Conservation (phyloP, 2,113 vertebrate species). For the Cebus imitator region DNA sequence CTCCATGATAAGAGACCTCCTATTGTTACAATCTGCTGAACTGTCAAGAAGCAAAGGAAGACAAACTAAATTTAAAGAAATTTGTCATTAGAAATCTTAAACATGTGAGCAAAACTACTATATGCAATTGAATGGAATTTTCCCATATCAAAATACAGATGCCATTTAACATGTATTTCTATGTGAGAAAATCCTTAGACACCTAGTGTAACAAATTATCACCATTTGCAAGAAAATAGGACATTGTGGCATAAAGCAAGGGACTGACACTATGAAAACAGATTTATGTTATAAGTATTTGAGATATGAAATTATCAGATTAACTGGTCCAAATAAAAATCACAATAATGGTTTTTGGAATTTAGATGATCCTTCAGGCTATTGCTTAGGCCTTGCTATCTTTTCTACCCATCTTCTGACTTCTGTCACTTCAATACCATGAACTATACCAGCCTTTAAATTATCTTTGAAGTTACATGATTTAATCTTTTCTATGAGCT, state of each 20-base stretch:
- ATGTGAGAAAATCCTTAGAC: neutral
- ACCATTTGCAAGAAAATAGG: neutral
- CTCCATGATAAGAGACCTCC: neutral
- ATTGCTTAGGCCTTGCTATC: neutral
- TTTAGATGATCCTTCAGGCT: neutral
- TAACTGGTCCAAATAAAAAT: neutral
- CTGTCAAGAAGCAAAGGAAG: neutral
- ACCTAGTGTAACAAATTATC: neutral
- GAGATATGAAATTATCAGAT: neutral
- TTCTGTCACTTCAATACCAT: slow-evolving; percentile 12
- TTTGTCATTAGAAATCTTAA: neutral
- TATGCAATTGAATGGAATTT: neutral
- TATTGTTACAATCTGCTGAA: neutral
- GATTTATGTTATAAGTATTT: neutral
- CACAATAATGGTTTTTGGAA: neutral
- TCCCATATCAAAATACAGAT: neutral
- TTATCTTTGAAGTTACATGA: slow-evolving; percentile 34
- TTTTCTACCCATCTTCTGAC: neutral
- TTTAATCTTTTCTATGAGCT: slow-evolving; percentile 47
- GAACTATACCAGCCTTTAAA: neutral
- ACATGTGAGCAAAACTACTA: neutral
- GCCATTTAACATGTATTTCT: neutral
- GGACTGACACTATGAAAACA: neutral
- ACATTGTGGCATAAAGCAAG: neutral
- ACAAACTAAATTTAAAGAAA: neutral